Percentiles rank a stretch among this genome's conserved stretches.
These are phyloP conservation scores for Chrysochloris asiatica DNA, from an alignment of 2,113 vertebrate species.

Conservation along the genomic window DNA sequence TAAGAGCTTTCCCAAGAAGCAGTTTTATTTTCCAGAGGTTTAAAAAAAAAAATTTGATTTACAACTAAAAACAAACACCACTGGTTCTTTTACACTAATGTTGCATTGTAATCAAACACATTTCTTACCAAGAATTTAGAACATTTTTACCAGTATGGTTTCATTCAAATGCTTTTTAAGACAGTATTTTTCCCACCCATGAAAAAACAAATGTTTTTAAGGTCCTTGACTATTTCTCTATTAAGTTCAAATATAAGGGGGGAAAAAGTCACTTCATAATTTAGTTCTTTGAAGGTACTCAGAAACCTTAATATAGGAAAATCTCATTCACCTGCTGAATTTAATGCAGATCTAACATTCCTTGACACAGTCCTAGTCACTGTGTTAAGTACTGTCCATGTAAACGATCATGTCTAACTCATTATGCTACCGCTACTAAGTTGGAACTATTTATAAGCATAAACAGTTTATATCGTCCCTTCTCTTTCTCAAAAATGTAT, in stretches of 20 bases:
- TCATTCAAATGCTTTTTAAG: slow-evolving; percentile 9
- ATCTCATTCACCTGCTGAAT: neutral
- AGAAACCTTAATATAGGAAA: neutral
- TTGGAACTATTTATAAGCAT: neutral
- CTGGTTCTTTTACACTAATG: neutral
- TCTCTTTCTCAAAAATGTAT: neutral
- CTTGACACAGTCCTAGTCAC: neutral
- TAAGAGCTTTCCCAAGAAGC: slow-evolving; percentile 11
- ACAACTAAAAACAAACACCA: neutral
- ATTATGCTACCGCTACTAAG: neutral
- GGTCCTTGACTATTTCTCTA: neutral
- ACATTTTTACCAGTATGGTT: neutral
- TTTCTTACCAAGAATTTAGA: slow-evolving; percentile 19
- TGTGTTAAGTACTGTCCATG: neutral
- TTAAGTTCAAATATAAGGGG: neutral
- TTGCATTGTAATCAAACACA: neutral
- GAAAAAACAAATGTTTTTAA: slow-evolving; percentile 2
- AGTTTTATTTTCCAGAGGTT: neutral
- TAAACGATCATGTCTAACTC: slow-evolving; percentile 26
- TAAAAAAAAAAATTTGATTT: neutral
- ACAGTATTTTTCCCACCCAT: neutral
- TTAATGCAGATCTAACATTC: neutral
- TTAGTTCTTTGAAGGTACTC: neutral
- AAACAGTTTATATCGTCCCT: neutral
- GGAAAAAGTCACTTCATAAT: neutral